Evolutionary conservation across 2,797 vertebrate species (phyloP).

Genomic region (Apogon hyalosoma): DNA sequence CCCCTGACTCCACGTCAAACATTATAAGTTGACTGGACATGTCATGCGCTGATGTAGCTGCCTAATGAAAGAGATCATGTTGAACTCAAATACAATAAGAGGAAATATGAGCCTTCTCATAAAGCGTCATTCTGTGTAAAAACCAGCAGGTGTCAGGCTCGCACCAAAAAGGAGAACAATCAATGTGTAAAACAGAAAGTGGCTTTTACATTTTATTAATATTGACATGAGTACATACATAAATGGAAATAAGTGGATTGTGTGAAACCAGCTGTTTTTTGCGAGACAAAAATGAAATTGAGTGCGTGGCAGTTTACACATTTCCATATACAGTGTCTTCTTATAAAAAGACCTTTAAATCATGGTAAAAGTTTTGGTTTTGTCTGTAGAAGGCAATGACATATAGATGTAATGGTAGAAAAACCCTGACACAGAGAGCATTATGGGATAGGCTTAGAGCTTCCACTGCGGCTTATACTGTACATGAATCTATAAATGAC

Average conservation of each 20-base stretch:
- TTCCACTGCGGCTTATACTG: conserved; percentile 43
- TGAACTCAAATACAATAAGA: conserved; percentile 65
- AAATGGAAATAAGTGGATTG: conserved; percentile 29
- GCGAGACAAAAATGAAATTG: conserved; percentile 22
- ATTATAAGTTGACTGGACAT: conserved; percentile 73
- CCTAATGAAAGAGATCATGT: conserved; percentile 79
- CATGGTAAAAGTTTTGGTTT: conserved; percentile 60
- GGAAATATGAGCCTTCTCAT: conserved; percentile 49
- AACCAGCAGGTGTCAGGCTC: conserved; percentile 73
- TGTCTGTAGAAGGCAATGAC: conserved; percentile 21
- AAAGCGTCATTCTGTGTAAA: conserved; percentile 1
- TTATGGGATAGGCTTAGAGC: conserved; percentile 23
- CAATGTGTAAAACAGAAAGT: conserved; percentile 33
- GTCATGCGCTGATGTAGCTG: conserved; percentile 59
- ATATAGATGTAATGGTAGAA: conserved; percentile 45
- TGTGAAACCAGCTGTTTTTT: conserved; percentile 39
- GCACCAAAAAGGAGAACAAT: conserved; percentile 3
- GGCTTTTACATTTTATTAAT: conserved; percentile 74
- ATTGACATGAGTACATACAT: conserved; percentile 73
- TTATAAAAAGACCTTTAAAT: conserved; percentile 50
- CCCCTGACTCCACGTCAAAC: conserved; percentile 79
- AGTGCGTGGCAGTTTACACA: conserved; percentile 40
- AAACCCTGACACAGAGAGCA: conserved; percentile 39
- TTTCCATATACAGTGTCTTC: conserved; percentile 33
- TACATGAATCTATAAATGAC: conserved; percentile 59